A percentile compares a stretch with the other conserved stretches of the same genome.
phyloP scores from a whole-genome alignment of 2,113 vertebrate genomes.

The Callocephalon fimbriatum region DNA sequence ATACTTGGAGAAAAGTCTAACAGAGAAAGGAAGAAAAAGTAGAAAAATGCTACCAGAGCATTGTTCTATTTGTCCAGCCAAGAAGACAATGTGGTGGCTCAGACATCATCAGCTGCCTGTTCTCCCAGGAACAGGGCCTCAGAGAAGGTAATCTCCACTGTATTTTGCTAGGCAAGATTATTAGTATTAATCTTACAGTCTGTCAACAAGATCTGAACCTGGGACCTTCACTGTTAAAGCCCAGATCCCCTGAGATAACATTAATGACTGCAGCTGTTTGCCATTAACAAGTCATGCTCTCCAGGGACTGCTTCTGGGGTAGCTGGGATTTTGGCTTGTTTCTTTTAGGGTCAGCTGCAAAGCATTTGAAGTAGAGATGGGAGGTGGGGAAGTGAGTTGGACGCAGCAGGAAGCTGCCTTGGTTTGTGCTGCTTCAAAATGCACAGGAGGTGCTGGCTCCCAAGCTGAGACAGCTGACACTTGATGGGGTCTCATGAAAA shows the following conservation, averaged over 20 bases:
- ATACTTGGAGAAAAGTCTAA: background rate
- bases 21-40: background rate
- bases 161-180: constrained; percentile 3
- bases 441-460: rapidly evolving
- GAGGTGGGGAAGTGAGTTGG: background rate
- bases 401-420: rapidly evolving
- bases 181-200: constrained; percentile 10
- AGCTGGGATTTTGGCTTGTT: constrained; percentile 9
- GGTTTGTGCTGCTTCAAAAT: background rate
- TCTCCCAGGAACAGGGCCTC: background rate
- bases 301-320: background rate
- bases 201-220: constrained; percentile 24
- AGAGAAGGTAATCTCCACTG: background rate
- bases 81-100: background rate
- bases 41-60: background rate
- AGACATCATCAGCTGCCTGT: background rate
- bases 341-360: background rate
- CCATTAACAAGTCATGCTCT: constrained; percentile 15
- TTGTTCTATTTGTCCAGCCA: background rate
- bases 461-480: rapidly evolving
- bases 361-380: background rate
- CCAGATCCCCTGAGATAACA: background rate
- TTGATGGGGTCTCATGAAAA: background rate
- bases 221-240: background rate
- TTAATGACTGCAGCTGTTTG: constrained; percentile 37